phyloP scores from a whole-genome alignment of 2,888 invertebrate genomes.

The Parapristionchus giblindavisi region DNA sequence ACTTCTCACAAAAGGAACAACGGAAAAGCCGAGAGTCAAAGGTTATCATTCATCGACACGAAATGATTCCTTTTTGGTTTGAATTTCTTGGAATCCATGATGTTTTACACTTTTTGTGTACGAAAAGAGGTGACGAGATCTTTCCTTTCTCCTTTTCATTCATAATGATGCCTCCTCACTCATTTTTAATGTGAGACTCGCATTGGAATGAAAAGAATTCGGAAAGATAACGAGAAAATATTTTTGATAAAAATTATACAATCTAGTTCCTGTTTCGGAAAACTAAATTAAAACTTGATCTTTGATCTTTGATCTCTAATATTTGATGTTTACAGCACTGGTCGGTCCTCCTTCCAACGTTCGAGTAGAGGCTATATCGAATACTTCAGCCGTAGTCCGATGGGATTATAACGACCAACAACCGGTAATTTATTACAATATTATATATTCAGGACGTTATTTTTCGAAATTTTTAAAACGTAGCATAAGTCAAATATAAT shows the following conservation, averaged over 20 bases:
- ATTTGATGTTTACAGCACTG: constrained; percentile 63
- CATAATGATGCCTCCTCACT: background rate
- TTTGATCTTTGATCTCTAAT: too few relatives aligned
- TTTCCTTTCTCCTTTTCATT: too few relatives aligned
- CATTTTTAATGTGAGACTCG: background rate
- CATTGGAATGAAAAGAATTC: background rate
- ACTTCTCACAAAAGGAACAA: constrained; percentile 2
- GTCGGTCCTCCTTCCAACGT: constrained; percentile 68
- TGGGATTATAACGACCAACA: constrained; percentile 66
- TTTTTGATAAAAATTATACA: too few relatives aligned
- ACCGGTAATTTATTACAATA: constrained; percentile 40
- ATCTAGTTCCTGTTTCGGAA: too few relatives aligned
- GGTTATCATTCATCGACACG: background rate
- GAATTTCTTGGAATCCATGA: background rate
- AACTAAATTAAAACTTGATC: too few relatives aligned
- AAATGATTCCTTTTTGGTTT: background rate
- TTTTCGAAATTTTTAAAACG: too few relatives aligned
- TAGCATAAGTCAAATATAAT: too few relatives aligned
- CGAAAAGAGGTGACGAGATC: constrained; percentile 10
- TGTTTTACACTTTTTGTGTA: background rate
- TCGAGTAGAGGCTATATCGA: constrained; percentile 64
- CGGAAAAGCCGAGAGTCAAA: background rate
- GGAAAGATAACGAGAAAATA: too few relatives aligned
- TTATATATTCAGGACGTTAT: too few relatives aligned
- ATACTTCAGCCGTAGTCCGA: constrained; percentile 66